Base-by-base conservation (phyloP, 2,888 invertebrate genomes). In the Ichneumon xanthorius region DNA sequence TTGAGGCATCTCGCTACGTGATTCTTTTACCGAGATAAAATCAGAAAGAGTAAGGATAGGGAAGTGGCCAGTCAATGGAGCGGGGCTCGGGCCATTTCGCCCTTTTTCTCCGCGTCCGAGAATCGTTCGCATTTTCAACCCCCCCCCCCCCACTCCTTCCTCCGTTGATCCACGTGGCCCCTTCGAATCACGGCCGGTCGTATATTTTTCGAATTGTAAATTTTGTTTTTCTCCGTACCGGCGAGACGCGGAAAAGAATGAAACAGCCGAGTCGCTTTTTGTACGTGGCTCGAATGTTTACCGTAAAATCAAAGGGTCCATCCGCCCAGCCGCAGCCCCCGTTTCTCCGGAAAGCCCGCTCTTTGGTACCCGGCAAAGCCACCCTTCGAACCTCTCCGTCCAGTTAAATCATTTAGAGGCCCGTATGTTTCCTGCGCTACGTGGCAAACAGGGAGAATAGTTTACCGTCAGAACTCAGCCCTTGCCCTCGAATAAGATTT, bases 261-360 rank as follows among this genome's bases (percentile, higher is more conserved):
- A 16, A 37, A 50, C 1, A 40, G 50, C n/a, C 55, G 78, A 70
- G 78, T 79, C 78, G 71, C 30, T 33, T 61, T 33, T 61, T 61
- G 71, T 85, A 85, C 85, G 85, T 85, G 85, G 85, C 76, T 77
- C 82, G 85, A 85, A 85, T 85, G 63, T 80, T 40, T 22, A 2
- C 19, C 16, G 63, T 70, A 45, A 85, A 85, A 85, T 85, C 85
- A 82, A 85, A 82, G 82, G 75, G 50, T 76, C 71, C 4, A 14
- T 84, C 48, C 22, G 37, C 48, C 22, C 37, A 30, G 7, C 40
- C 26, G 19, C 19, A n/a, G 67, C 53, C 48, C 65, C 22, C 22
- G 16, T 9, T 37, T 58, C 70, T 58, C 48, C 45, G 68, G 48
- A 40, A 58, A 30, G 4, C 50, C 6, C 19, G 19, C 78, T 61